phyloP scores from a whole-genome alignment of 2,113 vertebrate species.

The Cichladusa arquata region DNA sequence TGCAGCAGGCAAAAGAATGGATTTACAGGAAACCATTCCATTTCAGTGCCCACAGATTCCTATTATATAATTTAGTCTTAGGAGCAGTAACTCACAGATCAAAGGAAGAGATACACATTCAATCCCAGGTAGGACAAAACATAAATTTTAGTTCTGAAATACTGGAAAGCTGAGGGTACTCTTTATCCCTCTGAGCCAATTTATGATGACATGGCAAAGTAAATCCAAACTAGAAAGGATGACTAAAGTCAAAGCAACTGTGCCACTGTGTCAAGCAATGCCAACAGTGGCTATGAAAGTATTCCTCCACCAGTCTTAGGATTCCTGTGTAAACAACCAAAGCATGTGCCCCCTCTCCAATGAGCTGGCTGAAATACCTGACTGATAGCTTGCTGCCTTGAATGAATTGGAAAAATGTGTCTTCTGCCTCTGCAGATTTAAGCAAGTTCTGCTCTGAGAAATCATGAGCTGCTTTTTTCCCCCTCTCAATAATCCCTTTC shows the following conservation, averaged over 20 bases:
- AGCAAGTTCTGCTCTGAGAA: not conserved
- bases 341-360: conserved; percentile 33
- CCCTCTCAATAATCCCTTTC: not conserved
- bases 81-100: not conserved
- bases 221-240: conserved; percentile 1
- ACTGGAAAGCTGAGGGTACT: not conserved
- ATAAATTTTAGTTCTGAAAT: not conserved
- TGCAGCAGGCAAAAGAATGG: not conserved
- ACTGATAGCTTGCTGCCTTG: conserved; percentile 62
- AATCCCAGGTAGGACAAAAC: not conserved
- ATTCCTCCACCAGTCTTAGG: not conserved
- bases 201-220: not conserved
- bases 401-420: conserved; percentile 48
- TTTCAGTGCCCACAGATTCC: not conserved
- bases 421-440: not conserved
- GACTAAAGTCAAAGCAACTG: conserved; percentile 54
- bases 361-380: not conserved
- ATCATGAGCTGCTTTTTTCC: not conserved
- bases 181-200: not conserved
- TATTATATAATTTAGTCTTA: not conserved
- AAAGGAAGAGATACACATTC: not conserved
- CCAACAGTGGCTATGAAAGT: not conserved
- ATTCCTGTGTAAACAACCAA: conserved; percentile 61
- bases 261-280: conserved; percentile 43
- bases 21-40: not conserved